These are phyloP conservation scores for Ophthalmolycus amberensis DNA, from an alignment of 2,113 vertebrate species.

Conservation along the genomic window DNA sequence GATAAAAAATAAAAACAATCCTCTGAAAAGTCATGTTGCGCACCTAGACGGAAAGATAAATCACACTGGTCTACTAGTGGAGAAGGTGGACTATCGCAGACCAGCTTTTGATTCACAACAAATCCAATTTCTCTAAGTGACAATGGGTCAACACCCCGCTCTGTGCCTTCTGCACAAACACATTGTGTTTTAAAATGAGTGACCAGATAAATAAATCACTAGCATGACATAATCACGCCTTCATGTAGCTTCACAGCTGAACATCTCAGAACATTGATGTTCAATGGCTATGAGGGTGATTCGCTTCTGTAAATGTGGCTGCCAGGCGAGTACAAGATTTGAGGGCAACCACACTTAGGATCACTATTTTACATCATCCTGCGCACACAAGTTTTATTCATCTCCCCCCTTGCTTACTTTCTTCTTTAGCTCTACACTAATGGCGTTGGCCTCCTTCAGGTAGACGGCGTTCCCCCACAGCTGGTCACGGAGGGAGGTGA, in stretches of 20 bases:
- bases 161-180: neutral
- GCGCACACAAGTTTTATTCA: neutral
- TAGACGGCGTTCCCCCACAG: conserved; percentile 98
- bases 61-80: conserved; percentile 37
- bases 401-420: conserved; percentile 85
- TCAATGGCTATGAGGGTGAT: neutral
- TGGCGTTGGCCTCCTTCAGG: conserved; percentile 97
- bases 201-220: conserved; percentile 2
- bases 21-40: conserved; percentile 38
- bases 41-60: conserved; percentile 53
- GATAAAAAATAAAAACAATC: conserved; percentile 16
- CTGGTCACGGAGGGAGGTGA: conserved; percentile 94
- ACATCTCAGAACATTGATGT: neutral
- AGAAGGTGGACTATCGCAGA: conserved; percentile 5
- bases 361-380: neutral
- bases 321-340: neutral
- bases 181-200: neutral
- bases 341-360: neutral
- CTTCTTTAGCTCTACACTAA: conserved; percentile 98
- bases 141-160: neutral
- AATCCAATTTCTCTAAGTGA: conserved; percentile 3
- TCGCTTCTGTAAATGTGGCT: neutral
- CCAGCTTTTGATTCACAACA: conserved; percentile 38
- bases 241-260: neutral
- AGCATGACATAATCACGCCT: neutral